Base-by-base conservation (phyloP, 2,113 vertebrate genomes). In the Alethe castanea region DNA sequence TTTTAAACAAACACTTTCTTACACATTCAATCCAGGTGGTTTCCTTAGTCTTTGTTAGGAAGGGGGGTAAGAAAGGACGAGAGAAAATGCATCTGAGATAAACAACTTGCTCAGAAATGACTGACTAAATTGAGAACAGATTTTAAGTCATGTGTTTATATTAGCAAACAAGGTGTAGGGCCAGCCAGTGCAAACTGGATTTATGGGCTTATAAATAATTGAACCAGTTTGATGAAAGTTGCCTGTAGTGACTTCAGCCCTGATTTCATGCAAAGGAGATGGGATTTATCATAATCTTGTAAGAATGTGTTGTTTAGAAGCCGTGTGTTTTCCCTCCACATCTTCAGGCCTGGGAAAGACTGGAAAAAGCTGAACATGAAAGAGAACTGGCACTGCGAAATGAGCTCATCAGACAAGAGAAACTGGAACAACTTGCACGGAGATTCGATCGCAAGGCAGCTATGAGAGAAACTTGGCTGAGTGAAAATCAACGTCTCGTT, bases 291-390 rank as follows among this genome's bases (percentile, higher is more conserved):
- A 57, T 65, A 62, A 81, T 52, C 54, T 60, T 87, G 1, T 65
- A 88, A 88, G 85, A 85, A 71, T 61, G 54, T 28, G 26, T 88
- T 93, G 19, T 54, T 86, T 35, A 70, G 77, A 50, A 77, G 62
- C 87, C 1, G 5, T 24, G 0, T 91, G 44, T 83, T 92, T 93
- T 74, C 18, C 60, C 81, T 70, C 40, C 57, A n/a, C 11, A 2
- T 76, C 94, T 62, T 47, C 92, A 99, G 99, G 98, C 99, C 92
- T 99, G 99, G 99, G 99, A 99, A 97, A 98, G 99, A 94, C 98
- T 99, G 98, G 99, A 99, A 98, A 99, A 99, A 98, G 99, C 99
- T 6, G 99, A 99, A 97, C 99, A 99, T 8, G 99, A 99, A 97
- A 94, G 99, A 86, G 99, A 99, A 98, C 98, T 99, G 98, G 99